A percentile compares a stretch with the other conserved stretches of the same genome.
phyloP scores from a whole-genome alignment of 2,888 invertebrate genomes.

The Drosophila prolongata region DNA sequence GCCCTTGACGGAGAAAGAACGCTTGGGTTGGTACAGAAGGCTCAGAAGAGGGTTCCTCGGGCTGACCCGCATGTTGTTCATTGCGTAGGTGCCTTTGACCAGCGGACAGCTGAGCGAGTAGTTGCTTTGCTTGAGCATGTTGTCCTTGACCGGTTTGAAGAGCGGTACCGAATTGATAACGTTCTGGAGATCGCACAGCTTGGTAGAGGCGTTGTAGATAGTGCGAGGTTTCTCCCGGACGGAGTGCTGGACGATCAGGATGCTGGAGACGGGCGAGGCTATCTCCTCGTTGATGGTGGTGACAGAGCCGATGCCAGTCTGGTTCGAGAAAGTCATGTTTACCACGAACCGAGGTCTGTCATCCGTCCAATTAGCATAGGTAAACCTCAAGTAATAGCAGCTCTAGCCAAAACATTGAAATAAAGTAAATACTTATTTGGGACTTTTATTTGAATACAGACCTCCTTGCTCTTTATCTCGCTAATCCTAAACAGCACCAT shows the following conservation, averaged over 20 bases:
- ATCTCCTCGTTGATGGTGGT: slow-evolving; percentile 66
- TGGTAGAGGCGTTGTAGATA: slow-evolving; percentile 67
- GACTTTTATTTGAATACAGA: background rate
- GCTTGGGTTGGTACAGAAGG: slow-evolving; percentile 58
- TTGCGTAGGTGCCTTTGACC: slow-evolving; percentile 60
- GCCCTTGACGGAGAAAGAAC: slow-evolving; percentile 54
- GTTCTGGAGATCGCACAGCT: slow-evolving; percentile 55
- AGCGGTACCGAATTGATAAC: slow-evolving; percentile 67
- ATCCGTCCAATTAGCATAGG: slow-evolving; percentile 68
- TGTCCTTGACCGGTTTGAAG: slow-evolving; percentile 62
- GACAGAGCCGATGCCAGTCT: slow-evolving; percentile 54
- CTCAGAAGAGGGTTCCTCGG: slow-evolving; percentile 60
- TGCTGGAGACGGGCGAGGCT: slow-evolving; percentile 47
- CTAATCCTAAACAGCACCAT: background rate
- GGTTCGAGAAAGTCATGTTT: slow-evolving; percentile 71
- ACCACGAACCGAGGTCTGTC: slow-evolving; percentile 61
- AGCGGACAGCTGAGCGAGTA: slow-evolving; percentile 71
- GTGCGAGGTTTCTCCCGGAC: slow-evolving; percentile 43
- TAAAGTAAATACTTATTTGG: background rate
- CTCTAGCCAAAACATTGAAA: slow-evolving; percentile 38
- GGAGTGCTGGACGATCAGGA: slow-evolving; percentile 51
- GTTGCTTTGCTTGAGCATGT: slow-evolving; percentile 63
- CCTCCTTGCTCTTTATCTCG: slow-evolving; percentile 29
- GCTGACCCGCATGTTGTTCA: slow-evolving; percentile 63
- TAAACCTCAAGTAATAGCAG: slow-evolving; percentile 53